Base-by-base conservation (phyloP, 2,888 invertebrate genomes). In the Athripsodes cinereus region DNA sequence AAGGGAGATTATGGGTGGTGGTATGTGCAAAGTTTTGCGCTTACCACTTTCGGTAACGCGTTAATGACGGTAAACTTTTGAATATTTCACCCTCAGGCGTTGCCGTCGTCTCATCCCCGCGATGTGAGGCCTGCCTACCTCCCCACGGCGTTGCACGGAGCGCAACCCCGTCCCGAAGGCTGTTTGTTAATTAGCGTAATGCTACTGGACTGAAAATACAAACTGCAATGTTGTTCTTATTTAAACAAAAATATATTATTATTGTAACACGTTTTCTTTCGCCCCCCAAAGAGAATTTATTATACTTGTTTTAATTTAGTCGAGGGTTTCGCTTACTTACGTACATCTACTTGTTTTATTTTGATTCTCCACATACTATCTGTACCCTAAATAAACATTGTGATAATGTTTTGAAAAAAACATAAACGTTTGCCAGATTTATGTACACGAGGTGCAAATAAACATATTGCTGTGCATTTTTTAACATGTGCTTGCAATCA, bases 151-250 rank as follows among this genome's bases (percentile, higher is more conserved):
- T 18, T 22, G 22, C 22, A 22, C 22, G 18, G 1, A 19, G 22
- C 34, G 18, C 1, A 11, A 31, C 20, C 31, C 5, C 34, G 18
- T 59, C 61, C 61, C 58, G 16, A 22, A 58, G 53, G 61, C 50
- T 22, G 50, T 19, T 26, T 26, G 56, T 56, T 61, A 59, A 61
- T 61, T 58, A 61, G 58, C 61, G 61, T 59, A 61, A 61, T 61
- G 61, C 55, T 52, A 47, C 50, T 22, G 22, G 20, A 40, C 40
- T 13, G 40, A 40, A 40, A 40, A 40, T 40, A 40, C 40, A 40
- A 40, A 40, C 40, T 40, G 40, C 40, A 40, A 40, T 40, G 40
- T 40, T 40, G 40, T 40, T 40, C 8, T 31, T 31, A 13, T n/a
- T 40, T 40, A 10, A 6, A 26, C 26, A 26, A 26, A 26, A 26